Conservation (phyloP, 2,113 vertebrate genomes). For the Sinocyclocheilus grahami region DNA sequence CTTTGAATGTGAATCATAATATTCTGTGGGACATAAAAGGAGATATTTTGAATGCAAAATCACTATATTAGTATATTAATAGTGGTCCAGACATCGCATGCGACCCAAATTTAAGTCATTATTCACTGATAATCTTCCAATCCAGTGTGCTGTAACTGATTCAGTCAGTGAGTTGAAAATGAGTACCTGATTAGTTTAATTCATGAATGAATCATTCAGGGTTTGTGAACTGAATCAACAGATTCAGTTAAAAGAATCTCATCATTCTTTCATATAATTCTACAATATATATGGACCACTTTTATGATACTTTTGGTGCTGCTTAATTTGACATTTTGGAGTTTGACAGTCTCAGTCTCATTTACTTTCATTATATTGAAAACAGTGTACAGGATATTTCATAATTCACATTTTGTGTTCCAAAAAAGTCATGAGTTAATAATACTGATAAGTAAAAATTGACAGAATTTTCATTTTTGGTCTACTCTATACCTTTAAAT, state of each 20-base stretch:
- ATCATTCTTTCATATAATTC: not conserved
- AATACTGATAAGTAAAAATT: not conserved
- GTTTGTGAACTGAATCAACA: not conserved
- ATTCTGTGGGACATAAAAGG: not conserved
- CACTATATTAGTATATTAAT: not conserved
- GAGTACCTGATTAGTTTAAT: not conserved
- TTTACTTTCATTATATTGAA: not conserved
- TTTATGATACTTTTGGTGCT: not conserved
- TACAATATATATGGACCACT: not conserved
- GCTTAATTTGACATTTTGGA: not conserved
- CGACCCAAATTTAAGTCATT: not conserved
- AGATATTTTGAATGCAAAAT: too few relatives aligned
- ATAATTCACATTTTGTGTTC: not conserved
- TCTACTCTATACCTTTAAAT: not conserved
- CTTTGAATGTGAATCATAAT: not conserved
- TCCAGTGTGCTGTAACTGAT: not conserved
- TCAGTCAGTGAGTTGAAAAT: not conserved
- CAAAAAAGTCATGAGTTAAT: not conserved
- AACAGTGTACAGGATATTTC: not conserved
- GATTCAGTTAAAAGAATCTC: not conserved
- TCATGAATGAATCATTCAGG: not conserved
- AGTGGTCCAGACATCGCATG: not conserved
- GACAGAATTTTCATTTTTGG: not conserved
- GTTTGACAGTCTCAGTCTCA: not conserved
- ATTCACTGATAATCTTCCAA: not conserved